Evolutionary conservation across 2,113 vertebrate species (phyloP).

Genomic region (Euleptes europaea): DNA sequence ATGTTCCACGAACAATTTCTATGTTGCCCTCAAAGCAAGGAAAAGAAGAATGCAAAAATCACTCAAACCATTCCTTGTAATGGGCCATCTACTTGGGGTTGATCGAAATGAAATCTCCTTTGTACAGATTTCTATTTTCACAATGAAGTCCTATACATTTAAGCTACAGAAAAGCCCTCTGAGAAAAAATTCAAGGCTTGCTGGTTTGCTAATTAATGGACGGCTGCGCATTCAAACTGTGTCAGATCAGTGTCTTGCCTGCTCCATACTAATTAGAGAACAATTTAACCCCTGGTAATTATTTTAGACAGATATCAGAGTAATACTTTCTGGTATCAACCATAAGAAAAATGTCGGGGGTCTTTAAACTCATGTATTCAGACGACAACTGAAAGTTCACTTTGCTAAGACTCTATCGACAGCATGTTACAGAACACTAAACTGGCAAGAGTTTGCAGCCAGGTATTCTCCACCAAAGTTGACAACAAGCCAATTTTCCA

Average conservation of each 20-base stretch:
- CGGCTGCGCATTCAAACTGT: background rate
- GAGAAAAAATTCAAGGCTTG: background rate
- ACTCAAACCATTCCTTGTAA: too few relatives aligned
- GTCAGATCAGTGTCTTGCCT: background rate
- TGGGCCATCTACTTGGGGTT: too few relatives aligned
- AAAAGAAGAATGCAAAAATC: too few relatives aligned
- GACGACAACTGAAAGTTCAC: too few relatives aligned
- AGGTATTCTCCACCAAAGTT: too few relatives aligned
- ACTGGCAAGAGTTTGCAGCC: too few relatives aligned
- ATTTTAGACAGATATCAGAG: background rate
- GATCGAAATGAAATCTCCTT: too few relatives aligned
- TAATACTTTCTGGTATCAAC: background rate
- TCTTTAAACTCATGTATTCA: background rate
- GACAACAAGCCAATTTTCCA: too few relatives aligned
- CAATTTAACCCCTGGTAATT: background rate
- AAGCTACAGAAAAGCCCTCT: background rate
- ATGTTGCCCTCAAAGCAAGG: too few relatives aligned
- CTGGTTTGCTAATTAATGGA: background rate
- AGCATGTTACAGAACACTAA: too few relatives aligned
- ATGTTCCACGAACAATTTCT: too few relatives aligned
- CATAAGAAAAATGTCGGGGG: conserved; percentile 6
- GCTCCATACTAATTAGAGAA: background rate
- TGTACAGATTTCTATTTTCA: background rate
- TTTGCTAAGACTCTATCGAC: too few relatives aligned
- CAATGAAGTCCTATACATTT: background rate